Conservation (phyloP, 2,113 vertebrate species). For the Tricholaema leucomelas region DNA sequence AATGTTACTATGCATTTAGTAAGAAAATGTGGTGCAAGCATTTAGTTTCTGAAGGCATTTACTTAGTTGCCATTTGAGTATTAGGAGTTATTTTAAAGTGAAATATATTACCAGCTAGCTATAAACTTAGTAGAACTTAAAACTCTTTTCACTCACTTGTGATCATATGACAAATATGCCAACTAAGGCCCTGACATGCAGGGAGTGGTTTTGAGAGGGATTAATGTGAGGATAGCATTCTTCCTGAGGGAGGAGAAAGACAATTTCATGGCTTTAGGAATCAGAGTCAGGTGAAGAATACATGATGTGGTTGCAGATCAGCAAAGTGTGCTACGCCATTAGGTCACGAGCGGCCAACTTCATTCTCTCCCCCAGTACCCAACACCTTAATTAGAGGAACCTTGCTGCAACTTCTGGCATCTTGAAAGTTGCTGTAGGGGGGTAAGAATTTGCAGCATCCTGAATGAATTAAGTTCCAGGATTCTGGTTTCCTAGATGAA, state of each 20-base stretch:
- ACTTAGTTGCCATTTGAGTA: background rate
- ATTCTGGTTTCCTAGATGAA: constrained; percentile 5
- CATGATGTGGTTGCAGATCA: constrained; percentile 3
- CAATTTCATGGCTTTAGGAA: background rate
- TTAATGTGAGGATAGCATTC: background rate
- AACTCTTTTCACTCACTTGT: background rate
- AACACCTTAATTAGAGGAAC: constrained; percentile 23
- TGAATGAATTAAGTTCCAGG: constrained; percentile 5
- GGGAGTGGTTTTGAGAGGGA: background rate
- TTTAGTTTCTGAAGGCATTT: background rate
- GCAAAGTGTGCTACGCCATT: background rate
- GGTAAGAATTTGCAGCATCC: background rate
- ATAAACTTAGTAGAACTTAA: background rate
- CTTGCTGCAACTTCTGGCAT: background rate
- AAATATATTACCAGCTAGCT: background rate
- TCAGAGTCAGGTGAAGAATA: background rate
- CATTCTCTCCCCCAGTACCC: background rate
- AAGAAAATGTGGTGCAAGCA: accelerated
- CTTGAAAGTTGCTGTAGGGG: background rate
- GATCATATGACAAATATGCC: background rate
- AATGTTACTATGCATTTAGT: background rate
- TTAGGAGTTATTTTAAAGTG: background rate
- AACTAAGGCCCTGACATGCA: background rate
- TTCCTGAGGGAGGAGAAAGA: background rate
- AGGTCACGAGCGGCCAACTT: background rate